Evolutionary conservation across 2,113 vertebrate species (phyloP).

Genomic region (Mixornis gularis): DNA sequence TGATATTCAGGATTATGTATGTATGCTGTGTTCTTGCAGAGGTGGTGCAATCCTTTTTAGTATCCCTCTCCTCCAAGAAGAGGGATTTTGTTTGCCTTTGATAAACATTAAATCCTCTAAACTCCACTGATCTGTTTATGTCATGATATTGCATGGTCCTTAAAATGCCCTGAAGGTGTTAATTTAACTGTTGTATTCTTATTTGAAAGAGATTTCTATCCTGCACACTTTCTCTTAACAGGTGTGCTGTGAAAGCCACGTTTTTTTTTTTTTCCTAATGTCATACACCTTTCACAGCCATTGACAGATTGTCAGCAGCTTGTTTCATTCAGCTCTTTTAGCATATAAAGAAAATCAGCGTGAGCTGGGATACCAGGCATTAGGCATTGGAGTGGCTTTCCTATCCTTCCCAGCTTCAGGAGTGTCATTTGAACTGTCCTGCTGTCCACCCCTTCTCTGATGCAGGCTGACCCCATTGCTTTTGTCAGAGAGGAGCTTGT

Average conservation of each 20-base stretch:
- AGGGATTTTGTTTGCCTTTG: background rate
- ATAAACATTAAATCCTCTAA: background rate
- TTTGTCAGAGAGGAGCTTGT: background rate
- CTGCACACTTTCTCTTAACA: background rate
- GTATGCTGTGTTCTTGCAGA: background rate
- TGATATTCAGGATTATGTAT: background rate
- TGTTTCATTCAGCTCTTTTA: background rate
- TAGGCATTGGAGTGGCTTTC: background rate
- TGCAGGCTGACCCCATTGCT: background rate
- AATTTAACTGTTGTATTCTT: background rate
- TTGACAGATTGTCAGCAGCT: background rate
- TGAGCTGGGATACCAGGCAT: background rate
- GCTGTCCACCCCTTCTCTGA: accelerated
- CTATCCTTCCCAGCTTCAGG: background rate
- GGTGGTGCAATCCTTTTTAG: background rate
- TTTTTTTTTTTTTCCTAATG: background rate
- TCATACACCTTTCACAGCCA: background rate
- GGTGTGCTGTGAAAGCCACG: background rate
- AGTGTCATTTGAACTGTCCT: accelerated
- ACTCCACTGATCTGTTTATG: background rate
- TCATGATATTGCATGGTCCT: background rate
- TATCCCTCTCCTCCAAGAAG: background rate
- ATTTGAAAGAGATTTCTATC: background rate
- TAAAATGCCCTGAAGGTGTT: background rate
- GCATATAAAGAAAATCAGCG: background rate